Percentiles rank a stretch among this genome's conserved stretches.
These are phyloP conservation scores for Xestia sexstrigata DNA, from an alignment of 2,888 invertebrate genomes.

Conservation along the genomic window DNA sequence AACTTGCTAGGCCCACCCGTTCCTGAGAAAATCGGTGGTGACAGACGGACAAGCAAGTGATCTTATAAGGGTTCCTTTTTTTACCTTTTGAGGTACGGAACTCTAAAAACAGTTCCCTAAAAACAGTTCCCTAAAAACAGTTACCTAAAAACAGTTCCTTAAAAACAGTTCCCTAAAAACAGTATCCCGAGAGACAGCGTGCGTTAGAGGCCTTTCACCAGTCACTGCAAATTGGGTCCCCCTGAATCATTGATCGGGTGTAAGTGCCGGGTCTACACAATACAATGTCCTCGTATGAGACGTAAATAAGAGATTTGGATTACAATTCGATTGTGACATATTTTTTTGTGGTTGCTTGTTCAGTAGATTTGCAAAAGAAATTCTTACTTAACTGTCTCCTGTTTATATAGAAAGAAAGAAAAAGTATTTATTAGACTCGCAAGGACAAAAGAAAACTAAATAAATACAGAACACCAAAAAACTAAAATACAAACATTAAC, in stretches of 20 bases:
- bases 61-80: too few relatives aligned
- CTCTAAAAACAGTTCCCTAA: too few relatives aligned
- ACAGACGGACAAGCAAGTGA: too few relatives aligned
- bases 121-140: too few relatives aligned
- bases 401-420: background rate
- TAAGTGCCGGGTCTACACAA: slow-evolving; percentile 45
- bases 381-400: background rate
- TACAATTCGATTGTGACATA: background rate
- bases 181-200: slow-evolving; percentile 12
- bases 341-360: background rate
- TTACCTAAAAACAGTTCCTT: too few relatives aligned
- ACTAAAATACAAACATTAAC: too few relatives aligned
- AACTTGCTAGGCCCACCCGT: too few relatives aligned
- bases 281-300: slow-evolving; percentile 14
- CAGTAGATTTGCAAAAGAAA: background rate
- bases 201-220: slow-evolving; percentile 28
- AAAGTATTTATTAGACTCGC: too few relatives aligned
- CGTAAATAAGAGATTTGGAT: slow-evolving; percentile 27
- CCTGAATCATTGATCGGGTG: slow-evolving; percentile 62
- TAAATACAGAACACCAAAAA: background rate
- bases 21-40: too few relatives aligned
- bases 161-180: too few relatives aligned
- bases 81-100: too few relatives aligned
- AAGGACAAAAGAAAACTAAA: background rate
- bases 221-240: slow-evolving; percentile 59